Conservation (phyloP, 2,113 vertebrate species). For the Glareola pratincola region DNA sequence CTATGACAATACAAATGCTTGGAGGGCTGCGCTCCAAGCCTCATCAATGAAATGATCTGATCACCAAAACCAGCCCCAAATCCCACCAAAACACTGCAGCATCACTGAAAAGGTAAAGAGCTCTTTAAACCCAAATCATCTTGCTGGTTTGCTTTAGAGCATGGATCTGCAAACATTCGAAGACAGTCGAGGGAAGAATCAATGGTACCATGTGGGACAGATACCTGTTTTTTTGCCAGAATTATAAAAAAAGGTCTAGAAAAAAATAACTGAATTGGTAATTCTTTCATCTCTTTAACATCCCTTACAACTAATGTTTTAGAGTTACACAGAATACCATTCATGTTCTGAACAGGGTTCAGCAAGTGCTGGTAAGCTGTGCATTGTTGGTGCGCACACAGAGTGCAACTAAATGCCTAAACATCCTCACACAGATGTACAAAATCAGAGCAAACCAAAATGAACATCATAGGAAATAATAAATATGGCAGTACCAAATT, state of each 20-base stretch:
- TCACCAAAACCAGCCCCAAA: neutral
- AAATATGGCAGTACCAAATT: neutral
- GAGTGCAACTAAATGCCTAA: neutral
- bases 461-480: neutral
- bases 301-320: neutral
- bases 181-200: neutral
- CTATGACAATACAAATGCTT: neutral
- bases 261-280: neutral
- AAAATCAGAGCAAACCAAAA: neutral
- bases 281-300: neutral
- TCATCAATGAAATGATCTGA: neutral
- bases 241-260: neutral
- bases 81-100: neutral
- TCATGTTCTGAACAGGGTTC: neutral
- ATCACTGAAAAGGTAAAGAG: neutral
- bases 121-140: neutral
- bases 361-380: accelerated
- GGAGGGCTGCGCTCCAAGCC: neutral
- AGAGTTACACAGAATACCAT: neutral
- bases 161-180: neutral
- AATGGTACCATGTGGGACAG: neutral
- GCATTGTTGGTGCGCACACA: no score
- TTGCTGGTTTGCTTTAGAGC: neutral
- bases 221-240: neutral
- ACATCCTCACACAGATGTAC: neutral